A percentile compares a stretch with the other conserved stretches of the same genome.
These are phyloP conservation scores for Pristionchus entomophagus DNA, from an alignment of 2,888 invertebrate genomes.

Conservation along the genomic window DNA sequence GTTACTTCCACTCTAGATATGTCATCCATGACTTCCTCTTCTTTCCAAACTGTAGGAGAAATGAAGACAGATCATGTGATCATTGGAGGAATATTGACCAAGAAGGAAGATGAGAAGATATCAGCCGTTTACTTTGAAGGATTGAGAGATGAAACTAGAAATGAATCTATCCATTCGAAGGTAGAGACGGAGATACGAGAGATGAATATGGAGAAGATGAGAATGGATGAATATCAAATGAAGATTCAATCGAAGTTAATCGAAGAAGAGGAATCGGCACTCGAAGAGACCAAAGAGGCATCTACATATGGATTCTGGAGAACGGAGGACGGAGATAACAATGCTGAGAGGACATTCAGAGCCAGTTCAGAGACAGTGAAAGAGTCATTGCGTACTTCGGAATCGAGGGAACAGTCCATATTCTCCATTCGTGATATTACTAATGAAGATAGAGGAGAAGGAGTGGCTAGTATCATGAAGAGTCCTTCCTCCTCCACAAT, in stretches of 20 bases:
- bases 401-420: not conserved
- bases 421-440: not conserved
- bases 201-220: not conserved
- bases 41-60: not conserved
- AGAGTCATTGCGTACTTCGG: not conserved
- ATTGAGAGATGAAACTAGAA: not conserved
- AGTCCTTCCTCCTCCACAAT: not conserved
- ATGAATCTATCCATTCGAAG: no score
- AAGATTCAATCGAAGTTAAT: not conserved
- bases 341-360: conserved; percentile 50
- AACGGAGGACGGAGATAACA: conserved; percentile 48
- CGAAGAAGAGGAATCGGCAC: not conserved
- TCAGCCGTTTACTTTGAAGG: not conserved
- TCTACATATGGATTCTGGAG: conserved; percentile 54
- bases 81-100: not conserved
- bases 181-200: not conserved
- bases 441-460: not conserved
- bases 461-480: not conserved
- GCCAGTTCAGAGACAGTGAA: not conserved
- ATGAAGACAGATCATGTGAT: not conserved
- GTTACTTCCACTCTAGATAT: not conserved
- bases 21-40: no score
- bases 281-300: conserved; percentile 41
- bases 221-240: not conserved
- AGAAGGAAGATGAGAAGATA: not conserved